Conservation (phyloP, 2,113 vertebrate genomes). For the Benthochromis sp. region DNA sequence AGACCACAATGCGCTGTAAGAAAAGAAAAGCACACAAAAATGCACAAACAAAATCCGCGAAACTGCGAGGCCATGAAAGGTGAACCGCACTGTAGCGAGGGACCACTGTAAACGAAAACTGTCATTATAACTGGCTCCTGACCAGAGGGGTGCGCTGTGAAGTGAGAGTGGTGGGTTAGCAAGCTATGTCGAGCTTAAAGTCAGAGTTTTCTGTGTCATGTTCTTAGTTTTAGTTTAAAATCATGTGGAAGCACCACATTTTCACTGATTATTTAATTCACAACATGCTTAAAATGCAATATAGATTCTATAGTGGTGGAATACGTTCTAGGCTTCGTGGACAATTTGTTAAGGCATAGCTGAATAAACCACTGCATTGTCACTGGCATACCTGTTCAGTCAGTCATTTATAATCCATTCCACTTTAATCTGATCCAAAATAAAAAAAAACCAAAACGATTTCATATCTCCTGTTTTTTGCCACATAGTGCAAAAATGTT, state of each 20-base stretch:
- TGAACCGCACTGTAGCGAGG: rapidly evolving
- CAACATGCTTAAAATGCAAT: background rate
- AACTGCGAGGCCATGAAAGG: rapidly evolving
- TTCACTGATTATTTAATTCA: background rate
- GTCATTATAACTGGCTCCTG: background rate
- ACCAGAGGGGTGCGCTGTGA: background rate
- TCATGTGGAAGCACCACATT: background rate
- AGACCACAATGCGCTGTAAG: background rate
- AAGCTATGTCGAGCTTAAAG: background rate
- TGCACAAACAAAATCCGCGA: background rate
- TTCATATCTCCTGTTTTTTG: background rate
- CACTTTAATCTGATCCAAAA: background rate
- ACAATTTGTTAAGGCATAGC: background rate
- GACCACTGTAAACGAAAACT: rapidly evolving
- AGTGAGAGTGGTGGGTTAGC: background rate
- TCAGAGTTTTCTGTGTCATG: background rate
- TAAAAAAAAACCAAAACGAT: rapidly evolving
- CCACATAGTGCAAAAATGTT: too few species aligned
- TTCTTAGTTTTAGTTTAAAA: background rate
- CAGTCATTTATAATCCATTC: background rate
- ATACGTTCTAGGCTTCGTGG: background rate
- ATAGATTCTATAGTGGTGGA: background rate
- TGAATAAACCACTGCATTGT: background rate
- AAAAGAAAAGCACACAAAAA: background rate
- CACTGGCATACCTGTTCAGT: background rate